phyloP scores from a whole-genome alignment of 2,113 vertebrate species.

The Sitta europaea region DNA sequence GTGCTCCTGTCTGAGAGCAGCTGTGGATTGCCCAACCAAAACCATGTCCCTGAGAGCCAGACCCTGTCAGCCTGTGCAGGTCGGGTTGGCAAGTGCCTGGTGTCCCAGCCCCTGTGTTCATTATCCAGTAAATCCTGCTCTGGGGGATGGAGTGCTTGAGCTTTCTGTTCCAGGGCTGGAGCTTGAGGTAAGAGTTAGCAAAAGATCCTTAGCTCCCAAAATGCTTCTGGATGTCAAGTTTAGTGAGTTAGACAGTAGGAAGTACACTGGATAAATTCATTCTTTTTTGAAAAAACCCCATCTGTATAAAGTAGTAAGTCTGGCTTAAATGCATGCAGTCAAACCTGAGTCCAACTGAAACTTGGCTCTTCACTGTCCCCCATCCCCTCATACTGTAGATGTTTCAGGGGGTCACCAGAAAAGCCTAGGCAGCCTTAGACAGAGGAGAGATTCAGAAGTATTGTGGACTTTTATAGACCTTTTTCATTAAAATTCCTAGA shows the following conservation, averaged over 20 bases:
- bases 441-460: slow-evolving; percentile 23
- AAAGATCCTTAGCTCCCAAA: neutral
- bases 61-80: neutral
- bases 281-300: neutral
- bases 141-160: neutral
- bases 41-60: neutral
- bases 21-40: neutral
- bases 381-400: neutral
- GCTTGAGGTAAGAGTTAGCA: neutral
- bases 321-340: neutral
- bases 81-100: neutral
- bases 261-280: neutral
- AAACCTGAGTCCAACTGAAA: neutral
- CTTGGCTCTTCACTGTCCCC: neutral
- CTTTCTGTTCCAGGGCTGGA: neutral
- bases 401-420: neutral
- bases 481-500: slow-evolving; percentile 63
- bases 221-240: neutral
- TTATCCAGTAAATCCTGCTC: neutral
- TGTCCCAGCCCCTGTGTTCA: neutral
- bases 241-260: neutral
- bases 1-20: neutral
- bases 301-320: neutral
- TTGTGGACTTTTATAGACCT: slow-evolving; percentile 58
- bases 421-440: neutral